Percentiles rank a stretch among this genome's conserved stretches.
These are phyloP conservation scores for Gonioctena quinquepunctata DNA, from an alignment of 1,140 invertebrate genomes.

Conservation along the genomic window DNA sequence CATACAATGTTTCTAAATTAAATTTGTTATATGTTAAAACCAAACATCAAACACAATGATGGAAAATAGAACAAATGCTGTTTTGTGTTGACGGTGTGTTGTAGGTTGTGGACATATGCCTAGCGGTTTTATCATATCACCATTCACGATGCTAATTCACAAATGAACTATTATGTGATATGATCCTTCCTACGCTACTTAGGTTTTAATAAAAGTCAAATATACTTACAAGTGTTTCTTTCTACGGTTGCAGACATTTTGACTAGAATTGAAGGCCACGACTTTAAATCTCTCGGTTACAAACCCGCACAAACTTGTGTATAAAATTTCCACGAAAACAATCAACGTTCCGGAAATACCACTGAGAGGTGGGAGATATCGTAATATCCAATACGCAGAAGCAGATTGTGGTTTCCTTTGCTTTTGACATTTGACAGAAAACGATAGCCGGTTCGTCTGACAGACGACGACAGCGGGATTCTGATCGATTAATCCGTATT, in stretches of 20 bases:
- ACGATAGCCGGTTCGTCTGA: too few relatives aligned
- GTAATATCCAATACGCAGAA: too few relatives aligned
- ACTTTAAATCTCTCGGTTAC: not conserved
- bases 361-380: too few relatives aligned
- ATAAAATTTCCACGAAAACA: conserved; percentile 31
- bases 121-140: too few relatives aligned
- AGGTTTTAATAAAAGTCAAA: not conserved
- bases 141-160: too few relatives aligned
- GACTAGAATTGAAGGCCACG: conserved; percentile 8
- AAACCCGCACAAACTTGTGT: conserved; percentile 38
- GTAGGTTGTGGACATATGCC: too few relatives aligned
- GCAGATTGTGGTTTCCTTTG: too few relatives aligned
- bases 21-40: not conserved
- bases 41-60: not conserved
- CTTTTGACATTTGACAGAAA: too few relatives aligned
- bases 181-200: too few relatives aligned
- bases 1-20: not conserved
- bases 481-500: too few relatives aligned
- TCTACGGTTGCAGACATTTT: conserved; percentile 22
- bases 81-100: too few relatives aligned
- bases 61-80: not conserved
- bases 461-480: too few relatives aligned
- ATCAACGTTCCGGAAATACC: conserved; percentile 23
- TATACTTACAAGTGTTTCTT: conserved; percentile 16
- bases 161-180: not conserved